A percentile compares a stretch with the other conserved stretches of the same genome.
Conservation (phyloP, 2,888 invertebrate genomes). For the Parthenolecanium corni region DNA sequence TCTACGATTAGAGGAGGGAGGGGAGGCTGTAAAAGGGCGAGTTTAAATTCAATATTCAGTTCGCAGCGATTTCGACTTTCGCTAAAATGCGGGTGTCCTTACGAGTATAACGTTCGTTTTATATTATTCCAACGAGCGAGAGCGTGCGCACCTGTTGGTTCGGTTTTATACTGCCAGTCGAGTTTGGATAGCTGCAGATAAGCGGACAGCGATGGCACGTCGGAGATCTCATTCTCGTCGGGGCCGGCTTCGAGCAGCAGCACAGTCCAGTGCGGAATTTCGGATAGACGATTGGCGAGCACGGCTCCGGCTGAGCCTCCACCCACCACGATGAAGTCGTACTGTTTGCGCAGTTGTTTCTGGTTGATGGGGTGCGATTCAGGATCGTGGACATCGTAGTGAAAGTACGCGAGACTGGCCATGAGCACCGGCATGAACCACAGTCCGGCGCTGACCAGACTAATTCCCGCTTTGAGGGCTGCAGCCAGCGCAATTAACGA, state of each 20-base stretch:
- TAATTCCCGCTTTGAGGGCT: conserved; percentile 35
- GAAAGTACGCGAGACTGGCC: conserved; percentile 67
- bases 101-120: no score
- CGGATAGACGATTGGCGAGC: conserved; percentile 67
- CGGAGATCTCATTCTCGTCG: conserved; percentile 76
- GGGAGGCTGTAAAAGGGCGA: no score
- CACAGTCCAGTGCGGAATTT: conserved; percentile 62
- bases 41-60: no score
- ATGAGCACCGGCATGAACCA: conserved; percentile 75
- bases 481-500: conserved; percentile 35
- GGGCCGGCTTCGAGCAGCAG: conserved; percentile 73
- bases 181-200: conserved; percentile 74
- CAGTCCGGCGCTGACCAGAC: conserved; percentile 44
- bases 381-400: conserved; percentile 68
- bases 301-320: conserved; percentile 86
- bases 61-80: no score
- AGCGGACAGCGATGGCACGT: conserved; percentile 74
- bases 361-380: conserved; percentile 63
- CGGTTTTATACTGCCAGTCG: conserved; percentile 84
- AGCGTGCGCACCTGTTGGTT: conserved; percentile 65
- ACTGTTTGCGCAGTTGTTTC: conserved; percentile 55
- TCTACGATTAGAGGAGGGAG: no score
- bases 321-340: conserved; percentile 74
- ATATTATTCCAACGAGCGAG: no score
- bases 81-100: no score